phyloP scores from a whole-genome alignment of 2,797 vertebrate species.

The Margarornis squamiger region DNA sequence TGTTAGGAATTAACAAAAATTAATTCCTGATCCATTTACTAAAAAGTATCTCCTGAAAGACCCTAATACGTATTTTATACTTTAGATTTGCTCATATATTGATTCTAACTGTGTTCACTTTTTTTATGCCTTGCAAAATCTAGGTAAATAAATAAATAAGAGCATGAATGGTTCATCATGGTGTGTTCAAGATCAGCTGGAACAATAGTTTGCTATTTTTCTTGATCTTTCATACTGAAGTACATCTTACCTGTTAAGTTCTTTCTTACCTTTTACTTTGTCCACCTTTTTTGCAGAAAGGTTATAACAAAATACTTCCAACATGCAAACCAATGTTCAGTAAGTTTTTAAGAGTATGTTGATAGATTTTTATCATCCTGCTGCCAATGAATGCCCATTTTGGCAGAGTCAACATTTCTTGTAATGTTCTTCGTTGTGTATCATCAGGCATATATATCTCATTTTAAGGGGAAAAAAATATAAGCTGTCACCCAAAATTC shows the following conservation, averaged over 20 bases:
- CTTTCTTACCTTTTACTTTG: neutral
- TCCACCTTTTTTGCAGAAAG: neutral
- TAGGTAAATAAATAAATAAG: neutral
- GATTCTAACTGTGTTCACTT: neutral
- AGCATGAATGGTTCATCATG: neutral
- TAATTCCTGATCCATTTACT: neutral
- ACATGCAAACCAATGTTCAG: neutral
- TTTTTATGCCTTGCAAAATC: neutral
- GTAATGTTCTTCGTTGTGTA: neutral
- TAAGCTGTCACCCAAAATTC: neutral
- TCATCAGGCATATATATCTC: neutral
- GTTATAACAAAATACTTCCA: neutral
- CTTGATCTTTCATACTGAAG: neutral
- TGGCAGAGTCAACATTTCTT: neutral
- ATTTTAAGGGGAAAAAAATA: neutral
- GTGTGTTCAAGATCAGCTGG: neutral
- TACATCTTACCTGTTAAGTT: neutral
- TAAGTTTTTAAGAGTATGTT: neutral
- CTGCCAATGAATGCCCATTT: neutral
- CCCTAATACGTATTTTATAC: neutral
- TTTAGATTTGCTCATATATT: neutral
- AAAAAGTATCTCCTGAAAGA: neutral
- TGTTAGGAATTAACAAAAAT: neutral
- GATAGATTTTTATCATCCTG: neutral
- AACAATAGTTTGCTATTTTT: neutral